phyloP scores from a whole-genome alignment of 2,113 vertebrate species.

The Eubucco bourcierii region DNA sequence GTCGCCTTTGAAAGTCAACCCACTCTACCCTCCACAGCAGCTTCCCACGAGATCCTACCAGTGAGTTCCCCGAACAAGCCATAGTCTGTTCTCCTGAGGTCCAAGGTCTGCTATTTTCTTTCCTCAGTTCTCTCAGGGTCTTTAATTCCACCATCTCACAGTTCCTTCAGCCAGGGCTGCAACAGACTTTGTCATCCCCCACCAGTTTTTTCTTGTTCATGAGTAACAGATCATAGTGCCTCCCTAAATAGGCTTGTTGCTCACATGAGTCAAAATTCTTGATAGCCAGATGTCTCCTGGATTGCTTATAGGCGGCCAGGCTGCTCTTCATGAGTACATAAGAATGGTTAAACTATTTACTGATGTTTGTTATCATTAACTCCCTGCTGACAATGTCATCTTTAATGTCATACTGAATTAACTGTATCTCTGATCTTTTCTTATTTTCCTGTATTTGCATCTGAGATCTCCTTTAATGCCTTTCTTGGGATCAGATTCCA shows the following conservation, averaged over 20 bases:
- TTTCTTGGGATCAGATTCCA: neutral
- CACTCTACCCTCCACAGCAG: neutral
- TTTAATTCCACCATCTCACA: neutral
- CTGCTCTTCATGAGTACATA: neutral
- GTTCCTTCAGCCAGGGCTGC: neutral
- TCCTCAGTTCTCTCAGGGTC: neutral
- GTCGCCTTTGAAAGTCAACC: neutral
- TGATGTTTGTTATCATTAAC: slow-evolving; percentile 6
- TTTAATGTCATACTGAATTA: slow-evolving; percentile 41
- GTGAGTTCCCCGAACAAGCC: neutral
- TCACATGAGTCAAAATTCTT: neutral
- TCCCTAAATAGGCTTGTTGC: neutral
- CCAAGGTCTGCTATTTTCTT: neutral
- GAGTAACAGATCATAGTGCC: neutral
- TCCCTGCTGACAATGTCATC: neutral
- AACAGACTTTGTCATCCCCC: neutral
- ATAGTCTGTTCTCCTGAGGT: neutral
- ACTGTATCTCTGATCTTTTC: neutral
- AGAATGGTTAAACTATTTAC: slow-evolving; percentile 37
- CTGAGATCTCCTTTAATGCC: neutral
- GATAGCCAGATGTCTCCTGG: neutral
- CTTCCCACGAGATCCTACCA: neutral
- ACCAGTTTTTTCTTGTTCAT: neutral
- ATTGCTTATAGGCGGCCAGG: neutral
- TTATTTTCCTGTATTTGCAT: neutral